These are phyloP conservation scores for Gibbula magus DNA, from an alignment of 2,888 invertebrate genomes.

Conservation along the genomic window DNA sequence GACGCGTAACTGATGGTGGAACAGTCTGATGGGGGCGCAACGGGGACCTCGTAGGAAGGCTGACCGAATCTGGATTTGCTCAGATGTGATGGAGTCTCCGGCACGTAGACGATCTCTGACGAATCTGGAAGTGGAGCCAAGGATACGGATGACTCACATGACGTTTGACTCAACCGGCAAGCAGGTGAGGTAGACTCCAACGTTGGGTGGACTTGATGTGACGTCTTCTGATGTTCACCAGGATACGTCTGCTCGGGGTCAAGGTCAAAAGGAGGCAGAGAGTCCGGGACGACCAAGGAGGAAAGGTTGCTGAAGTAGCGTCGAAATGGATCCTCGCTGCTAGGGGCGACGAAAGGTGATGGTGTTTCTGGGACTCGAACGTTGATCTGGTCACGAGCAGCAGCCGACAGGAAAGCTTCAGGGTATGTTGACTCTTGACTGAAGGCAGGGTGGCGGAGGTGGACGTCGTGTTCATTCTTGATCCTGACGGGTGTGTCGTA, in stretches of 20 bases:
- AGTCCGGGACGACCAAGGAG: neutral
- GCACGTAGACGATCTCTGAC: neutral
- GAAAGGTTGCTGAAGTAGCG: neutral
- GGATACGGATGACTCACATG: neutral
- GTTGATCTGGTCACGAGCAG: neutral
- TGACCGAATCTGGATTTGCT: neutral
- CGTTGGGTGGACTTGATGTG: neutral
- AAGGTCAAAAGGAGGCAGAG: neutral
- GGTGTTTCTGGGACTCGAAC: neutral
- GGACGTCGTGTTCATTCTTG: neutral
- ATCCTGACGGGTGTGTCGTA: neutral
- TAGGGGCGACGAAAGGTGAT: neutral
- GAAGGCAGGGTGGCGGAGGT: neutral
- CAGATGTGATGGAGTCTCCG: neutral
- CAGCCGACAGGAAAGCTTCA: neutral
- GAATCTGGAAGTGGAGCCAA: neutral
- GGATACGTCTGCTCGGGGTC: neutral
- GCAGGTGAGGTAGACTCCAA: neutral
- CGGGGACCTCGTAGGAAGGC: neutral
- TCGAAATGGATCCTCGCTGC: neutral
- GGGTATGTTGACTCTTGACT: neutral
- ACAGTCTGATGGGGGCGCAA: neutral
- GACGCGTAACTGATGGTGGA: neutral
- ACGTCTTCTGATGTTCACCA: neutral
- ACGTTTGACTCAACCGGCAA: neutral